Base-by-base conservation (phyloP, 2,888 invertebrate species). In the Amphipyra berbera region DNA sequence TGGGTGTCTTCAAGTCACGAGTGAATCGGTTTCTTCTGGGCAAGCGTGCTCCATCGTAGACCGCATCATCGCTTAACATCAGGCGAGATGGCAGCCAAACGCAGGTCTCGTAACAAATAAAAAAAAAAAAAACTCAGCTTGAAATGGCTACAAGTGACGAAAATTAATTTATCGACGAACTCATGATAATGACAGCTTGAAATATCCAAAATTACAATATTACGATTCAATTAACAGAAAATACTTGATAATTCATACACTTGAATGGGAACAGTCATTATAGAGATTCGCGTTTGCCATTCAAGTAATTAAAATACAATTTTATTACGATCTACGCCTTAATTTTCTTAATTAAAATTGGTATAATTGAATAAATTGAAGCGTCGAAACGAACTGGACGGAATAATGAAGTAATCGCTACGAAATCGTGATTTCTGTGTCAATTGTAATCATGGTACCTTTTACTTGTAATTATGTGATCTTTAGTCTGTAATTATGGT, bases 301-400 rank as follows among this genome's bases (percentile, higher is more conserved):
- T 70, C 57, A 63, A 62, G 73, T 73, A 78, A 76, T 77, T 78
- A 75, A 77, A 78, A 78, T 68, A 75, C 73, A 73, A 78, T 77
- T 82, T 82, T 79, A 78, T 82, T 79, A 78, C 81, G 78, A 78
- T 72, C 70, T 68, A 61, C 61, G 73, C 76, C 79, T 83, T 83
- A 82, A 84, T 84, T 83, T 82, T 68, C 78, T 79, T 85, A 83
- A 84, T 84, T 84, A 83, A 82, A 83, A 82, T 79, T 69, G 75
- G 56, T 73, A 75, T 81, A 81, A 83, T 83, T 78, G 74, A 72
- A 78, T 81, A 71, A 81, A 79, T 76, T 76, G 74, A 74, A 75
- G 71, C 73, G 74, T 73, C 72, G 77, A 59, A 76, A 79, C 72
- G 76, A 70, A 68, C 68, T 67, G 61, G 44, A 68, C 76, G 63